Base-by-base conservation (phyloP, 2,888 invertebrate species). In the Chloromyia formosa region DNA sequence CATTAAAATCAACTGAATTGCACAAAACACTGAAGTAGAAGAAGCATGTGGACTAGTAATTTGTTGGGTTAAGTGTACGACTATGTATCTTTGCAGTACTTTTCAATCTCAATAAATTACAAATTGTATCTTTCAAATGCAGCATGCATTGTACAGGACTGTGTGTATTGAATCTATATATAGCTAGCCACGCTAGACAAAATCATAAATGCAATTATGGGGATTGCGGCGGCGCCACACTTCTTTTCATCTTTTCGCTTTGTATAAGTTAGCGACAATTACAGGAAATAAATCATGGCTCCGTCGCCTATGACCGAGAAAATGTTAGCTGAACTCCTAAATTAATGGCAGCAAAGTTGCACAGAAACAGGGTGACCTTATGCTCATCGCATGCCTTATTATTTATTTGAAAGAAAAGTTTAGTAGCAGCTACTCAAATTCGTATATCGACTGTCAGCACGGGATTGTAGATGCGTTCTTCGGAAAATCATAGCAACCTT, bases 211-310 rank as follows among this genome's bases (percentile, higher is more conserved):
- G 71, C 58, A 58, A 9, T 58, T 71, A 40, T 42, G 45, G 22
- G 49, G n/a, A 16, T 23, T 10, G 64, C 45, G 45, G 64, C 64
- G 69, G 71, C 71, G 71, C 71, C 71, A 71, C 35, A 56, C 9
- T 56, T 56, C 56, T 71, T 71, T 71, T 71, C 56, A 71, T 71
- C 40, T 56, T 40, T n/a, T 35, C 20, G 56, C 40, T 40, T 56
- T 7, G 27, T 7, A 35, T 4, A 35, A 58, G 40, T 58, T 56
- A 58, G 71, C 23, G 71, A 71, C 71, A 71, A 71, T 71, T 71
- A 58, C 27, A 53, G 42, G 56, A 58, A 58, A 71, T 71, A 71
- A 71, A 71, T 71, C 71, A 71, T 10, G 22, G 49, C 12, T 4
- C 45, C n/a, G 56, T 58, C 56, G 42, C 58, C 58, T 40, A 14